These are phyloP conservation scores for Cyprinodon diabolis DNA, from an alignment of 2,797 vertebrate genomes.

Conservation along the genomic window DNA sequence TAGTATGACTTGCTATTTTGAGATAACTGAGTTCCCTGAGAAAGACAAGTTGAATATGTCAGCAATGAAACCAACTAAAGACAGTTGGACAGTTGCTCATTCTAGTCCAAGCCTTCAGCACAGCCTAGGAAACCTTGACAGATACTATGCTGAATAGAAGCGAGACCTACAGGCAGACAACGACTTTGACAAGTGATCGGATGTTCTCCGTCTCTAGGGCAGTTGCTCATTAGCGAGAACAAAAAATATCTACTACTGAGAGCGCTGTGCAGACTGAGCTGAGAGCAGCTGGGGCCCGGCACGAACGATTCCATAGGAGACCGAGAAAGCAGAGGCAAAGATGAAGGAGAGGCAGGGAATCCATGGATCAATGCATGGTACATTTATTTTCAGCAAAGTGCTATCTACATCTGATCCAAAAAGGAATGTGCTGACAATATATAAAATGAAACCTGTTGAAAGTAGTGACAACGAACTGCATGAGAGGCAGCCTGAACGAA, in stretches of 20 bases:
- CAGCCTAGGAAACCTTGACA: slow-evolving; percentile 50
- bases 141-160: slow-evolving; percentile 30
- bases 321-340: slow-evolving; percentile 13
- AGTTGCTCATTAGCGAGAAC: slow-evolving; percentile 56
- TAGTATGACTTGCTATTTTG: slow-evolving; percentile 36
- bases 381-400: slow-evolving; percentile 21
- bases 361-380: slow-evolving; percentile 41
- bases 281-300: slow-evolving; percentile 12
- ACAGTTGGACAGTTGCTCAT: slow-evolving; percentile 29
- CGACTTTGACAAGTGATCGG: slow-evolving; percentile 51
- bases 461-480: background rate
- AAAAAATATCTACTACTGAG: slow-evolving; percentile 40
- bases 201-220: slow-evolving; percentile 31
- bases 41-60: slow-evolving; percentile 44
- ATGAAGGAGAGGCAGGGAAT: slow-evolving; percentile 7
- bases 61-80: slow-evolving; percentile 17
- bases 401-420: slow-evolving; percentile 23
- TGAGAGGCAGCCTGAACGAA: slow-evolving; percentile 28
- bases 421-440: slow-evolving; percentile 31
- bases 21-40: slow-evolving; percentile 44
- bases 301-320: slow-evolving; percentile 18
- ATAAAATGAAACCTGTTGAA: slow-evolving; percentile 4
- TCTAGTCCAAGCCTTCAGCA: slow-evolving; percentile 13
- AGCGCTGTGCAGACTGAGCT: slow-evolving; percentile 23
- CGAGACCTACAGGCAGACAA: slow-evolving; percentile 40